These are phyloP conservation scores for Eristalinus sepulchralis DNA, from an alignment of 2,888 invertebrate species.

Conservation along the genomic window DNA sequence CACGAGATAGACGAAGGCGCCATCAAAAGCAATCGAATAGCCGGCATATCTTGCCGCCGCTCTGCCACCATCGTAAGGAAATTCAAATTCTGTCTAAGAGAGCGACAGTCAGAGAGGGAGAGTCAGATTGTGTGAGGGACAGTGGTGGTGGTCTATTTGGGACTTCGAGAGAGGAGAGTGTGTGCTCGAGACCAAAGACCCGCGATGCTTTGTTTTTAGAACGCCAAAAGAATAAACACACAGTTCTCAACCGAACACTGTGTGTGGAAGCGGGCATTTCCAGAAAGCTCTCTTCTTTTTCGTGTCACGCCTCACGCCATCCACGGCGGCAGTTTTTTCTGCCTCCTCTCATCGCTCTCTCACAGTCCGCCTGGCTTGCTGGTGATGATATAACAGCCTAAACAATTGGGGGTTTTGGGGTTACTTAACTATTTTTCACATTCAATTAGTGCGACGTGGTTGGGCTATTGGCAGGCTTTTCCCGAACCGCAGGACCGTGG, in stretches of 20 bases:
- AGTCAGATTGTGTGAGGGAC: not conserved
- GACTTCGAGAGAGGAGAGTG: not conserved
- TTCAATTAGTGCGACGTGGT: not conserved
- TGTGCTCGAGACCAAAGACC: too few species aligned
- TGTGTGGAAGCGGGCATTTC: slow-evolving; percentile 51
- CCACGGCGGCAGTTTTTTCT: slow-evolving; percentile 8
- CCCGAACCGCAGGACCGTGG: not conserved
- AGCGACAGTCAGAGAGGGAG: too few species aligned
- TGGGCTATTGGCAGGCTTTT: not conserved
- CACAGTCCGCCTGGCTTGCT: not conserved
- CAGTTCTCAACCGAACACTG: slow-evolving; percentile 42
- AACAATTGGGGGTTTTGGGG: slow-evolving; percentile 53
- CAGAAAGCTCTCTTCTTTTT: slow-evolving; percentile 64
- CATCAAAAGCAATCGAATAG: slow-evolving; percentile 27
- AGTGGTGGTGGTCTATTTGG: not conserved
- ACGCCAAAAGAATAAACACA: slow-evolving; percentile 46
- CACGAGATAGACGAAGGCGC: slow-evolving; percentile 41
- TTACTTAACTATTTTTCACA: slow-evolving; percentile 38
- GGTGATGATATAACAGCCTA: slow-evolving; percentile 59
- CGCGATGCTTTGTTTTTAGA: slow-evolving; percentile 45
- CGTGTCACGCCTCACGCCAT: slow-evolving; percentile 68
- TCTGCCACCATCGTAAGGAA: not conserved
- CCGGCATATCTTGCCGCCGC: slow-evolving; percentile 46
- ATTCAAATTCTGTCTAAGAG: not conserved
- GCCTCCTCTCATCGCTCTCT: not conserved